A percentile compares a stretch with the other conserved stretches of the same genome.
Conservation (phyloP, 2,113 vertebrate genomes). For the Semicossyphus pulcher region DNA sequence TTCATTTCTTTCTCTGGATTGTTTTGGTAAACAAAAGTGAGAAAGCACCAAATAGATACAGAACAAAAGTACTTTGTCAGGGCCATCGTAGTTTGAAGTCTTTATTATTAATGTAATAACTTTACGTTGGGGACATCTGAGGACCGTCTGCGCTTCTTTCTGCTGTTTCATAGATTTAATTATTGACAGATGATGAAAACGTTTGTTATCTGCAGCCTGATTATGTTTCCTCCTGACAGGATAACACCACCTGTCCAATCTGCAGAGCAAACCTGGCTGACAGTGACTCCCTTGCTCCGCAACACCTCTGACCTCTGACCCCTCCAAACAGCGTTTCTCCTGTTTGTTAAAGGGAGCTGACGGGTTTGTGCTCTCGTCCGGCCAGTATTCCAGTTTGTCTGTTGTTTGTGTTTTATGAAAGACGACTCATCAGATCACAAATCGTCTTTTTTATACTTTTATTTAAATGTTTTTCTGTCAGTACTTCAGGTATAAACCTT, state of each 20-base stretch:
- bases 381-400: background rate
- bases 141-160: too few relatives aligned
- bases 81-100: too few relatives aligned
- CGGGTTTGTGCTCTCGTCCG: background rate
- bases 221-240: constrained; percentile 58
- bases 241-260: constrained; percentile 83
- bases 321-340: too few relatives aligned
- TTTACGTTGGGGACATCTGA: too few relatives aligned
- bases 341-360: background rate
- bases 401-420: background rate
- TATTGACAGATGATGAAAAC: too few relatives aligned
- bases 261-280: constrained; percentile 80
- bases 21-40: too few relatives aligned
- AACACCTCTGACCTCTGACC: constrained; percentile 22
- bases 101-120: too few relatives aligned
- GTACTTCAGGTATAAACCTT: background rate
- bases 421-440: background rate
- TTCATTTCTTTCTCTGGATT: too few relatives aligned
- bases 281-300: background rate
- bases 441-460: constrained; percentile 15
- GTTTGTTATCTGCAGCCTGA: background rate
- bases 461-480: background rate
- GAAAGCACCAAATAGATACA: too few relatives aligned
- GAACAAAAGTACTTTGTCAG: too few relatives aligned
- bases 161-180: too few relatives aligned